These are phyloP conservation scores for Hirundichthys speculiger DNA, from an alignment of 2,113 vertebrate species.

Conservation along the genomic window DNA sequence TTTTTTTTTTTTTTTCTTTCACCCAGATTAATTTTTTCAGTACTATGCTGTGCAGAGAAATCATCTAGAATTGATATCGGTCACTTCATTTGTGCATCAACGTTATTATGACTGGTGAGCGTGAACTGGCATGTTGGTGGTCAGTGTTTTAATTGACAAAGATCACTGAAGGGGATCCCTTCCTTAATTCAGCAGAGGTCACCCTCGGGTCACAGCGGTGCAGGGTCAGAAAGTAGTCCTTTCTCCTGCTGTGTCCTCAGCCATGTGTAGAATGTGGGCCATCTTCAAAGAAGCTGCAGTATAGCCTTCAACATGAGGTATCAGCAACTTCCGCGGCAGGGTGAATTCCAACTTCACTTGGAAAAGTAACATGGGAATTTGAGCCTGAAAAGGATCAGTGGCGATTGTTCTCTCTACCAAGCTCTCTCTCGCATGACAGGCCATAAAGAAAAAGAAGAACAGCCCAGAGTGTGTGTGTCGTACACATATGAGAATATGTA, in stretches of 20 bases:
- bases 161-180: conserved; percentile 52
- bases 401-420: conserved; percentile 21
- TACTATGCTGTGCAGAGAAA: no score
- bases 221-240: conserved; percentile 70
- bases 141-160: conserved; percentile 45
- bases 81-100: no score
- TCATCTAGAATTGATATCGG: no score
- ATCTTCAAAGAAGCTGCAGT: conserved; percentile 70
- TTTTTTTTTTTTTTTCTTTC: no score
- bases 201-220: conserved; percentile 50
- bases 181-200: conserved; percentile 51
- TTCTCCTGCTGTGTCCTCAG: conserved; percentile 73
- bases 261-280: conserved; percentile 77
- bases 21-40: no score
- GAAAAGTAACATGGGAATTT: conserved; percentile 19
- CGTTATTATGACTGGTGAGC: background rate
- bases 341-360: conserved; percentile 37
- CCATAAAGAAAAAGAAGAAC: background rate
- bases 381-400: conserved; percentile 10
- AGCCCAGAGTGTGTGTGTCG: background rate
- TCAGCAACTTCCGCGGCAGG: conserved; percentile 32
- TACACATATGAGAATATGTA: background rate
- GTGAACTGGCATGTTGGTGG: conserved; percentile 21
- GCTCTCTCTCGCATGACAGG: background rate
- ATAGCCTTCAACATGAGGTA: conserved; percentile 44